phyloP scores from a whole-genome alignment of 2,888 invertebrate genomes.

The Cetonia aurata region DNA sequence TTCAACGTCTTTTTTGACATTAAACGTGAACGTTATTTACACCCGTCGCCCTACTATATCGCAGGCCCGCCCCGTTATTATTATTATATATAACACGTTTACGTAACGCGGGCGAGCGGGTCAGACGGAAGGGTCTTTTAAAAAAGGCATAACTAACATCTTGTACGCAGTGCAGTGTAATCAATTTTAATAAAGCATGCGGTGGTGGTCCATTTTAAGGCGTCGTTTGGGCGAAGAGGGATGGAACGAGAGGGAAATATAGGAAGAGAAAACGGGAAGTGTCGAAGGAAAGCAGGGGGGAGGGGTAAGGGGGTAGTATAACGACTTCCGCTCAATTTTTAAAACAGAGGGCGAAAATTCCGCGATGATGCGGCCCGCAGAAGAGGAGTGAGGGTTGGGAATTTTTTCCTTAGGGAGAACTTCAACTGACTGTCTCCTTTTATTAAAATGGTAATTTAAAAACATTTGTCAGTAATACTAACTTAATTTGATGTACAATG shows the following conservation, averaged over 20 bases:
- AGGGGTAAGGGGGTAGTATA: conserved; percentile 5
- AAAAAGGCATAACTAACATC: conserved; percentile 33
- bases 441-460: no score
- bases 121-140: conserved; percentile 4
- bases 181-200: conserved; percentile 46
- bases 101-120: conserved; percentile 1
- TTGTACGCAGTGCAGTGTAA: conserved; percentile 44
- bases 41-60: conserved; percentile 13
- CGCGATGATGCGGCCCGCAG: not conserved
- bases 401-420: no score
- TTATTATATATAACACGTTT: conserved; percentile 8
- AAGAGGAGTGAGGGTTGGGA: no score
- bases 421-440: no score
- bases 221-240: conserved; percentile 15
- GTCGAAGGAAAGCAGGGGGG: conserved; percentile 11
- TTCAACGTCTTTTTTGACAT: conserved; percentile 36
- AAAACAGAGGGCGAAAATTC: conserved; percentile 35
- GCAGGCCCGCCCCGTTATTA: not conserved
- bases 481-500: no score
- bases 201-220: conserved; percentile 39
- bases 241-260: no score
- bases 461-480: no score
- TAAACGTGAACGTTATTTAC: conserved; percentile 27
- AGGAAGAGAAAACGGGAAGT: not conserved
- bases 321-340: conserved; percentile 46